A percentile compares a stretch with the other conserved stretches of the same genome.
phyloP scores from a whole-genome alignment of 2,113 vertebrate genomes.

The Colaptes auratus region DNA sequence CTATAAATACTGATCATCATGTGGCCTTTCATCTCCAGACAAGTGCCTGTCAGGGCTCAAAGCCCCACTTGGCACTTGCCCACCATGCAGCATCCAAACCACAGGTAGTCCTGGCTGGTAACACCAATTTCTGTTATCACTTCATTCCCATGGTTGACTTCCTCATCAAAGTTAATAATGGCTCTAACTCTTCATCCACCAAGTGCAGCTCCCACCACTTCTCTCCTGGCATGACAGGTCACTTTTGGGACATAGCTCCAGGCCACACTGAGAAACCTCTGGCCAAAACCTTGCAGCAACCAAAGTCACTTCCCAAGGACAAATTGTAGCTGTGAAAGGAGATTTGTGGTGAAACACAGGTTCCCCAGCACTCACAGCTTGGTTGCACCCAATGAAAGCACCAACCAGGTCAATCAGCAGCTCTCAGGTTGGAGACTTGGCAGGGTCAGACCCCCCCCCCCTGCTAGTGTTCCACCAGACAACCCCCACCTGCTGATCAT shows the following conservation, averaged over 20 bases:
- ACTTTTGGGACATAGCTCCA: not conserved
- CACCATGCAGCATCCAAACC: not conserved
- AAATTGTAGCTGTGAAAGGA: not conserved
- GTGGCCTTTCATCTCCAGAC: not conserved
- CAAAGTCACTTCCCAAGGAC: not conserved
- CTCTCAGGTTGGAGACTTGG: not conserved
- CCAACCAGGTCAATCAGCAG: not conserved
- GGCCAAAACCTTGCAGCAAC: not conserved
- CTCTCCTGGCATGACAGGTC: not conserved
- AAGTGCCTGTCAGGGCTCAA: not conserved
- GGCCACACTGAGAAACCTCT: not conserved
- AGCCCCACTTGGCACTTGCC: not conserved
- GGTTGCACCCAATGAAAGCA: not conserved
- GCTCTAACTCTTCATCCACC: not conserved
- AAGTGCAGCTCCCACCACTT: not conserved
- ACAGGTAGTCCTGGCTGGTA: not conserved
- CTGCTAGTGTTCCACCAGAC: not conserved
- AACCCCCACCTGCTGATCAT: not conserved
- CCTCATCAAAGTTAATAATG: not conserved
- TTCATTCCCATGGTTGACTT: not conserved
- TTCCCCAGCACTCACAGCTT: not conserved
- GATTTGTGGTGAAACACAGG: not conserved
- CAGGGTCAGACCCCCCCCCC: accelerated
- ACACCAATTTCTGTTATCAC: not conserved
- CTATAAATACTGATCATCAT: no score